Evolutionary conservation across 2,888 invertebrate species (phyloP), one percentile per base, ranked within the genome.

Genomic region (Lymantria monacha): DNA sequence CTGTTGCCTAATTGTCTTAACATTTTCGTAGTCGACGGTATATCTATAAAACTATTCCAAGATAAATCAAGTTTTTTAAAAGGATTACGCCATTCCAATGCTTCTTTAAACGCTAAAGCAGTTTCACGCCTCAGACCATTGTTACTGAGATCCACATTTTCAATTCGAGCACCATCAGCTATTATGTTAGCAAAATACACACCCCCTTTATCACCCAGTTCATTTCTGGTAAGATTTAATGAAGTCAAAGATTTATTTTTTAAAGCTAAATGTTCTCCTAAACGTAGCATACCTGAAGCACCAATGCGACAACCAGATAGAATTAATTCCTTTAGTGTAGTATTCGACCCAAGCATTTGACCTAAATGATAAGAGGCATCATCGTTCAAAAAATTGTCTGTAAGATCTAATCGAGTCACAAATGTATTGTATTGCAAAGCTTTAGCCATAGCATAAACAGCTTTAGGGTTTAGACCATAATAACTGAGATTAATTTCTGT

Each of bases 351-450:
- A n/a, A 81, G 53, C 74, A 79, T 75, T 47, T 65, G 58, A 13
- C 74, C 74, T 30, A 81, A 62, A 52, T 81, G 81, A 49, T 64
- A 81, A 54, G 79, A 81, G 0, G 74, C 70, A 53, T 81, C 81
- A 38, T 75, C 66, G 46, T 60, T 66, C 1, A 83, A 63, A 49
- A 75, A 76, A 51, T 77, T 81, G 7, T 74, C 78, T 3, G 73
- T 71, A 0, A 81, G 51, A 57, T 74, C 62, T 0, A 81, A 61
- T 7, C 51, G 49, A 14, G 50, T 55, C 1, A 83, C 80, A 31
- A 42, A 50, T 56, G 57, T 70, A 50, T 83, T 83, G 42, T 59
- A 67, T 10, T 69, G 54, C 30, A 83, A 61, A 0, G 79, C 76
- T 46, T 61, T 56, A 2, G 79, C 69, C 71, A 83, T 83, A 0